Evolutionary conservation across 2,888 invertebrate genomes (phyloP).

Genomic region (Aphidius colemani): DNA sequence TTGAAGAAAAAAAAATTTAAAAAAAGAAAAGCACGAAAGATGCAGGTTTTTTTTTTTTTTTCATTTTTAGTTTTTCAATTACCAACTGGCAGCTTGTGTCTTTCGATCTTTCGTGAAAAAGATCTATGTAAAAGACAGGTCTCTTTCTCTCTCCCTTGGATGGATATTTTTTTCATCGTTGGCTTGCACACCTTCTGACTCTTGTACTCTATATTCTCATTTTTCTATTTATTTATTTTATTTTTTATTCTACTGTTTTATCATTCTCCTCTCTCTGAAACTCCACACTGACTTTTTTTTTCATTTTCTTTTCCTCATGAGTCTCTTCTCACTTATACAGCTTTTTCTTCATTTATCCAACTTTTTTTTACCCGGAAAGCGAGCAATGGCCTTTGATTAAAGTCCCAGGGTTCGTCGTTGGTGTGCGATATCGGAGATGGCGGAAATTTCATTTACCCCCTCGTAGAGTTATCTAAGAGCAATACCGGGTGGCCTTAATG

Average conservation of each 20-base stretch:
- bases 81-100: constrained; percentile 1
- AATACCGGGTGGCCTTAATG: constrained; percentile 61
- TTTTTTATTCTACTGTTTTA: constrained; percentile 31
- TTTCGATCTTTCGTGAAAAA: constrained; percentile 1
- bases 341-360: constrained; percentile 22
- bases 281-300: constrained; percentile 22
- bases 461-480: constrained; percentile 61
- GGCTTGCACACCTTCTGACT: constrained; percentile 32
- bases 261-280: constrained; percentile 30
- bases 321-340: neutral
- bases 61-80: constrained; percentile 15
- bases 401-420: constrained; percentile 37
- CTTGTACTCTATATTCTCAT: constrained; percentile 34
- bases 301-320: constrained; percentile 19
- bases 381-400: constrained; percentile 57
- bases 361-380: constrained; percentile 29
- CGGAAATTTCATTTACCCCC: constrained; percentile 61
- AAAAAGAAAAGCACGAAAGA: neutral
- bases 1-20: constrained; percentile 3
- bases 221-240: constrained; percentile 25
- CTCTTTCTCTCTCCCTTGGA: neutral
- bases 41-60: neutral
- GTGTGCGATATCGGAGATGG: constrained; percentile 58
- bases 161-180: neutral
- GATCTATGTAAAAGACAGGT: constrained; percentile 10